A percentile compares a stretch with the other conserved stretches of the same genome.
phyloP scores from a whole-genome alignment of 2,113 vertebrate species.

The Onychostruthus taczanowskii region DNA sequence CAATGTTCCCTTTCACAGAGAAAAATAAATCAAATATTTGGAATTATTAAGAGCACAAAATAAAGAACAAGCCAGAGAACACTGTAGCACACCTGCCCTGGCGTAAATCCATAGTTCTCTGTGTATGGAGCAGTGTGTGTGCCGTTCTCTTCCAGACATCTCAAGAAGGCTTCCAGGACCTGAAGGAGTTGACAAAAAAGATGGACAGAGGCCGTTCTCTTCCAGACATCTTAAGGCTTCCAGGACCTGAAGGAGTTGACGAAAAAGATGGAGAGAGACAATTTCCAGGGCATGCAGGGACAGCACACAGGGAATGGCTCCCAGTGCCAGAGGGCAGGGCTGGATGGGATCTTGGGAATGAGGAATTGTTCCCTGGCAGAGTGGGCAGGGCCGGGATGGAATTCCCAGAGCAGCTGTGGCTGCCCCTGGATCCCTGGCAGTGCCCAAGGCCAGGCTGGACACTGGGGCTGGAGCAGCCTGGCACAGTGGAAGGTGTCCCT shows the following conservation, averaged over 20 bases:
- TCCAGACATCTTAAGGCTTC: background rate
- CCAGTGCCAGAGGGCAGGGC: too few relatives aligned
- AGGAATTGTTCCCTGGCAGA: too few relatives aligned
- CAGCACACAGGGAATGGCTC: background rate
- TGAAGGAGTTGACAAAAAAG: background rate
- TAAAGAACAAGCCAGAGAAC: background rate
- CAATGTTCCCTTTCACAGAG: background rate
- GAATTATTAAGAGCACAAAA: background rate
- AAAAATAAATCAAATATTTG: slow-evolving; percentile 2
- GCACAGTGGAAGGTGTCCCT: too few relatives aligned
- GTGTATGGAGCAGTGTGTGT: background rate
- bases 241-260: background rate
- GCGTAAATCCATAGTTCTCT: slow-evolving; percentile 14
- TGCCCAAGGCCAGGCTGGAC: too few relatives aligned
- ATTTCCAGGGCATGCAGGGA: accelerated
- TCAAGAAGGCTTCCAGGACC: background rate
- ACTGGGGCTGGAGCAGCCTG: too few relatives aligned
- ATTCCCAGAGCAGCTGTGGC: too few relatives aligned
- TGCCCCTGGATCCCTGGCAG: too few relatives aligned
- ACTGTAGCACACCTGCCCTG: background rate
- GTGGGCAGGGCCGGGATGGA: too few relatives aligned
- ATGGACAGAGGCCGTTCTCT: background rate
- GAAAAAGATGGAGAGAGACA: background rate
- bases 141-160: background rate
- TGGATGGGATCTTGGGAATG: too few relatives aligned